Evolutionary conservation across 2,113 vertebrate genomes (phyloP).

Genomic region (Siniperca knerii): DNA sequence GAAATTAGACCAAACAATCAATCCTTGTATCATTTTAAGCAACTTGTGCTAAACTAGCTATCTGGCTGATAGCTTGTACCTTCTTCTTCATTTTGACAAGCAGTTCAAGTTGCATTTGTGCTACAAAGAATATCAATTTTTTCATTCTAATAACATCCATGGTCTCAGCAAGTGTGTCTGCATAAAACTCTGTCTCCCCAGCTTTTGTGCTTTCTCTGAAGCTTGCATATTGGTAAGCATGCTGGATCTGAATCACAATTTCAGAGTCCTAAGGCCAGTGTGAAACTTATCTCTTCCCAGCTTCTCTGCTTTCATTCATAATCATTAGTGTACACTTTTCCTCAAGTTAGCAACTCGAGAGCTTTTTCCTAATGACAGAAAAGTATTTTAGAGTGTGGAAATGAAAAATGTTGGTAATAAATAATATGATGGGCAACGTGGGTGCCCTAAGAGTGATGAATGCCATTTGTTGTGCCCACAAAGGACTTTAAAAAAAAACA

Average conservation of each 20-base stretch:
- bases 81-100: neutral
- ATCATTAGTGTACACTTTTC: conserved; percentile 52
- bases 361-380: conserved; percentile 9
- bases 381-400: conserved; percentile 33
- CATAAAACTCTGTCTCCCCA: conserved; percentile 25
- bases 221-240: conserved; percentile 1
- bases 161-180: conserved; percentile 16
- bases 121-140: neutral
- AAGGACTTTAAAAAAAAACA: conserved; percentile 8
- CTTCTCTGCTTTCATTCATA: conserved; percentile 55
- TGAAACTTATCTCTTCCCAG: conserved; percentile 39
- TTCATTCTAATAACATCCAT: conserved; percentile 28
- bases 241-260: conserved; percentile 44
- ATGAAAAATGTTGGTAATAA: conserved; percentile 62
- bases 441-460: conserved; percentile 54
- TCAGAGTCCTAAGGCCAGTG: conserved; percentile 45
- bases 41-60: neutral
- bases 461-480: conserved; percentile 44
- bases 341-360: conserved; percentile 29
- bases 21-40: neutral
- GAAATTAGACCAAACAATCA: neutral
- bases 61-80: neutral
- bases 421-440: conserved; percentile 46
- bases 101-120: neutral
- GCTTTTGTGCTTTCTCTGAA: conserved; percentile 14